Conservation (phyloP, 2,113 vertebrate genomes). For the Riparia riparia region DNA sequence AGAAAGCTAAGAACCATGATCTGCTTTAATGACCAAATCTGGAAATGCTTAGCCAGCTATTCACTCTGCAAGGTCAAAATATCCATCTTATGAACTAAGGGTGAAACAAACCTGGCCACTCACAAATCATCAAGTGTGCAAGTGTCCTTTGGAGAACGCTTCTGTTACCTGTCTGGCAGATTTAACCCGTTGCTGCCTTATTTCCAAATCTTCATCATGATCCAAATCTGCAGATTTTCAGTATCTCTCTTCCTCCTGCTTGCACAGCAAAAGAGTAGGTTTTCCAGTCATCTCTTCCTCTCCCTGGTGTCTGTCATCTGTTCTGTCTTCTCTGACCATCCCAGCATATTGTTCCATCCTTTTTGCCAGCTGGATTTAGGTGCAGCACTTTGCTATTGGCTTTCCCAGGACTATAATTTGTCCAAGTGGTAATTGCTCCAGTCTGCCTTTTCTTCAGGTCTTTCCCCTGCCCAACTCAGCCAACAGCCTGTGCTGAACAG, state of each 20-base stretch:
- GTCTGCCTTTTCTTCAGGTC: not conserved
- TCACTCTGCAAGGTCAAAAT: slow-evolving; percentile 50
- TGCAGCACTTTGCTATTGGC: not conserved
- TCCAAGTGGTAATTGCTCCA: not conserved
- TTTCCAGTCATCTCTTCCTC: not conserved
- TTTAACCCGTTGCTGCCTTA: not conserved
- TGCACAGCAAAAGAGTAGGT: not conserved
- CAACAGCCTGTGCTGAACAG: not conserved
- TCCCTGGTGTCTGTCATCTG: not conserved
- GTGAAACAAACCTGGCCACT: slow-evolving; percentile 22
- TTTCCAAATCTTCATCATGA: not conserved
- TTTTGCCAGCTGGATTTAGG: not conserved
- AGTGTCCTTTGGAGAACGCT: rapidly evolving
- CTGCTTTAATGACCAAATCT: slow-evolving; percentile 72
- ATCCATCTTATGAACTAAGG: not conserved
- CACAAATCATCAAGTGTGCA: not conserved
- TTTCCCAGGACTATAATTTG: not conserved
- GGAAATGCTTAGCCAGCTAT: slow-evolving; percentile 67
- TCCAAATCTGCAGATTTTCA: not conserved
- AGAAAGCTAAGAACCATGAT: slow-evolving; percentile 73
- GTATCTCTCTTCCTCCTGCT: not conserved
- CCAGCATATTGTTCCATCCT: not conserved
- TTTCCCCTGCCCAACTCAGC: rapidly evolving
- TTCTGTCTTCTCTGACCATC: not conserved
- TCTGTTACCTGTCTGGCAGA: not conserved